A percentile compares a stretch with the other conserved stretches of the same genome.
Evolutionary conservation across 2,113 vertebrate species (phyloP).

Genomic region (Hipposideros armiger): DNA sequence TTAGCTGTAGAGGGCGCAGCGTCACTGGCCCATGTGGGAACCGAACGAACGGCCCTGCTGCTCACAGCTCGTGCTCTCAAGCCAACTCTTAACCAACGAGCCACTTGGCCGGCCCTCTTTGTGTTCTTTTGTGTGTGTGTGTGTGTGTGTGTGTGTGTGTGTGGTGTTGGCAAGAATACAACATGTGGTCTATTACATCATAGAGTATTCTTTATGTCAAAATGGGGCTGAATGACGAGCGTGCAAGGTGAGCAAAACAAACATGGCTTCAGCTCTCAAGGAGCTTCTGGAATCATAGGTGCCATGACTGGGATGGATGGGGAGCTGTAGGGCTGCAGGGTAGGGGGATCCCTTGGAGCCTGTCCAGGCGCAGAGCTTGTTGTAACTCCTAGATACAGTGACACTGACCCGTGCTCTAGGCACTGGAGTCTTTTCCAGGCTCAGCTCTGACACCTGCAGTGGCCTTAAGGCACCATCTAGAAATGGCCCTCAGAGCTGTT

Average conservation of each 20-base stretch:
- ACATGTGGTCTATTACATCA: neutral
- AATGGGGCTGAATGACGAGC: rapidly evolving
- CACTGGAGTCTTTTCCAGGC: neutral
- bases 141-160: neutral
- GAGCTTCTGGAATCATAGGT: neutral
- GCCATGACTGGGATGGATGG: no score
- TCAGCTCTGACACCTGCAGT: neutral
- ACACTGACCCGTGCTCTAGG: neutral
- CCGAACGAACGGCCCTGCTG: no score
- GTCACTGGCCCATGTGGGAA: no score
- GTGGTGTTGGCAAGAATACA: neutral
- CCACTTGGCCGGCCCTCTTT: no score
- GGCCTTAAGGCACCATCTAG: neutral
- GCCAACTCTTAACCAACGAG: no score
- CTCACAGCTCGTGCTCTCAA: no score
- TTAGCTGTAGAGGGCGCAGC: no score
- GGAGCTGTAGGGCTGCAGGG: neutral
- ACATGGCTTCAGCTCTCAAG: neutral
- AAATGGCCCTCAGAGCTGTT: neutral
- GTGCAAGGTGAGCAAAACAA: neutral
- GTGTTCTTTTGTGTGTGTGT: neutral
- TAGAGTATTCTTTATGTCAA: neutral
- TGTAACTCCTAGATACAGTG: neutral
- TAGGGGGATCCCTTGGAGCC: rapidly evolving
- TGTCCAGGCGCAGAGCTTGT: rapidly evolving